phyloP scores from a whole-genome alignment of 1,140 invertebrate species.

The Teleogryllus occipitalis region DNA sequence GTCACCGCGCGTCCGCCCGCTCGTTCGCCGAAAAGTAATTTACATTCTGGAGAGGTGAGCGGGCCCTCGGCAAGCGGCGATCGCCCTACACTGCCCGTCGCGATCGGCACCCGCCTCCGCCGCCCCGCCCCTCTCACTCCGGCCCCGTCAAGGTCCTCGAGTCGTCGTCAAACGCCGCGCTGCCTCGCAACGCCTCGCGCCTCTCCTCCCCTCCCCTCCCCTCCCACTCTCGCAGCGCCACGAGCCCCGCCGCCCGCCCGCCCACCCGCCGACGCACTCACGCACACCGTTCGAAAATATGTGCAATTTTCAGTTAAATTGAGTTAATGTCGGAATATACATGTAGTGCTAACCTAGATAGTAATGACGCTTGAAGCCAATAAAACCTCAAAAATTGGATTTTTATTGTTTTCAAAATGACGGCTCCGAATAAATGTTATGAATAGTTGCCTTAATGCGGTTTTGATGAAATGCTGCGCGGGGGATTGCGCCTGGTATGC shows the following conservation, averaged over 20 bases:
- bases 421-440: not conserved
- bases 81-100: no score
- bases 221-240: not conserved
- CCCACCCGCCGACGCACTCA: not conserved
- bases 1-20: no score
- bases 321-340: not conserved
- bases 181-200: no score
- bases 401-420: not conserved
- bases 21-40: not conserved
- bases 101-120: no score
- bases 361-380: not conserved
- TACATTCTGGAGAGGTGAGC: not conserved
- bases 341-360: constrained; percentile 4
- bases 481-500: no score
- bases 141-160: no score
- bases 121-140: no score
- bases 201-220: no score
- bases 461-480: not conserved
- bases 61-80: not conserved
- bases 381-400: not conserved
- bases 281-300: not conserved
- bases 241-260: no score
- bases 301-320: not conserved
- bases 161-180: no score
- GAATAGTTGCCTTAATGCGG: not conserved